Percentiles rank a stretch among this genome's conserved stretches.
These are phyloP conservation scores for Acanthopleura granulata DNA, from an alignment of 2,888 invertebrate species.

Conservation along the genomic window DNA sequence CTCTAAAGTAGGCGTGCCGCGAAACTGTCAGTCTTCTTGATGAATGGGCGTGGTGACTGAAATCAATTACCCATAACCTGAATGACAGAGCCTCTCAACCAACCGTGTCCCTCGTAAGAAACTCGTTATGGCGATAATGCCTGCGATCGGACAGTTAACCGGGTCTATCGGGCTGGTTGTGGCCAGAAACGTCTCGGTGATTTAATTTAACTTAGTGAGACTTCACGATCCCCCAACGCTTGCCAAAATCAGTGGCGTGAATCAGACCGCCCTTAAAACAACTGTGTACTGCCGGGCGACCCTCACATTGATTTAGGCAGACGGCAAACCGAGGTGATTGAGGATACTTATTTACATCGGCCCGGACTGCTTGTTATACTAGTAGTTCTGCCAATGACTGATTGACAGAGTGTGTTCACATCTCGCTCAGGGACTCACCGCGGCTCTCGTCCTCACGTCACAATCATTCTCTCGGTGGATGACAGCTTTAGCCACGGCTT, in stretches of 20 bases:
- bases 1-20: not conserved
- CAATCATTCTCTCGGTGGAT: no score
- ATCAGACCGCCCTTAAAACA: not conserved
- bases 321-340: not conserved
- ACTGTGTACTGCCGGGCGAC: not conserved
- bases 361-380: no score
- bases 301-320: not conserved
- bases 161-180: not conserved
- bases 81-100: not conserved
- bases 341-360: no score
- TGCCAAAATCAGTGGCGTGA: slow-evolving; percentile 7
- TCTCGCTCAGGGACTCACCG: no score
- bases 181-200: not conserved
- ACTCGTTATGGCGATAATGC: slow-evolving; percentile 5
- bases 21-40: not conserved
- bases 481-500: no score
- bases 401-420: no score
- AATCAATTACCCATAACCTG: slow-evolving; percentile 8
- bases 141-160: no score
- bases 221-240: not conserved
- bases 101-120: slow-evolving; percentile 14
- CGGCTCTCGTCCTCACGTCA: no score
- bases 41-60: slow-evolving; percentile 12
- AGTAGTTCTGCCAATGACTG: no score
- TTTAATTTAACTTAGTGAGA: slow-evolving; percentile 15